Base-by-base conservation (phyloP, 2,888 invertebrate species). In the Augiades crinisus region DNA sequence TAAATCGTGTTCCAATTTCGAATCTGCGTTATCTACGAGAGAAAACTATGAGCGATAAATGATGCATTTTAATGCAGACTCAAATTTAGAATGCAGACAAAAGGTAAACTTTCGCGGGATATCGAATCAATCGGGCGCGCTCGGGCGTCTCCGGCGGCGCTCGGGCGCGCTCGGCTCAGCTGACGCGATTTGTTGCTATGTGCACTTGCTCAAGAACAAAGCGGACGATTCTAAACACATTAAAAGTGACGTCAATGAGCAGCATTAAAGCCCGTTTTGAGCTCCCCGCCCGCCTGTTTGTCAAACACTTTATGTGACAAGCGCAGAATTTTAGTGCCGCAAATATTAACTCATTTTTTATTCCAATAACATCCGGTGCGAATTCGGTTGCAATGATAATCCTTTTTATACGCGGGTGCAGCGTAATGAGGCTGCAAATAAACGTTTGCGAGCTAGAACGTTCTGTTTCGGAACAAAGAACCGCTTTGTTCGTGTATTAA, bases 141-240 rank as follows among this genome's bases (percentile, higher is more conserved):
- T 68, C 67, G 75, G 76, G 69, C 67, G 44, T 44, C 37, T 50
- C 52, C 60, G 58, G 53, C 58, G 58, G 63, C 75, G 72, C 64
- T 77, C 70, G 80, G 62, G 44, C 24, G 36, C 50, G 50, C 58
- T 61, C 64, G 63, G 43, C 62, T 59, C 70, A 86, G 86, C 86
- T 86, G 87, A 84, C 75, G 72, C 65, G 73, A 78, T 67, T 83
- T 88, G 87, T 88, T 88, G 88, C 87, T 86, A 88, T 78, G 86
- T 82, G 85, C 84, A 73, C 60, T 63, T 57, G 21, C 72, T 63
- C 50, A 30, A 51, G 71, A 65, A 69, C 47, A 2, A 61, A 67
- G 54, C 67, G 79, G 87, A 80, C 87, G 63, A 67, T 51, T 43
- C 13, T 5, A 13, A 40, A 31, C 10, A 6, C 22, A 24, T 27